Conservation (phyloP, 1,140 invertebrate species). For the Heliconius nattereri region DNA sequence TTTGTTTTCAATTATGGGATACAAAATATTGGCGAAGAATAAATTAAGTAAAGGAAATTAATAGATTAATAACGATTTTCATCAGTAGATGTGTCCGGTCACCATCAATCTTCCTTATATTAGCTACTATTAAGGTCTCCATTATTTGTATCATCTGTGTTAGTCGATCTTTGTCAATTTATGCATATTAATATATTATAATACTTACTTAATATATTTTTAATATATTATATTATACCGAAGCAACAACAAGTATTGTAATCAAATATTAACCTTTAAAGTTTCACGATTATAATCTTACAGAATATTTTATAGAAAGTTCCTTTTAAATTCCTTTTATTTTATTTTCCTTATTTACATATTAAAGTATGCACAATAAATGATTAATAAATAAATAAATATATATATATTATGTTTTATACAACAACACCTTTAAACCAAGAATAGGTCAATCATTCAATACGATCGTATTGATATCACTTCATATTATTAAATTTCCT, state of each 20-base stretch:
- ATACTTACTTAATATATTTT: slow-evolving; percentile 1
- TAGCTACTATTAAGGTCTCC: slow-evolving; percentile 23
- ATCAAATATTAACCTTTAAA: not conserved
- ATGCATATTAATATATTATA: slow-evolving; percentile 17
- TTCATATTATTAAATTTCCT: not conserved
- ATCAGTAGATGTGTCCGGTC: slow-evolving; percentile 19
- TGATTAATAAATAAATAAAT: no score
- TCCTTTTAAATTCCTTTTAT: no score
- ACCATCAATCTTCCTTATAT: slow-evolving; percentile 25
- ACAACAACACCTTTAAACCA: not conserved
- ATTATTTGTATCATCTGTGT: slow-evolving; percentile 31
- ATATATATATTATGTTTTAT: no score
- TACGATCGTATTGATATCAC: not conserved
- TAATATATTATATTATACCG: not conserved
- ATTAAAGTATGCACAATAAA: no score
- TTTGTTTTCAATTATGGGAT: not conserved
- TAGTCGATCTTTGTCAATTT: slow-evolving; percentile 27
- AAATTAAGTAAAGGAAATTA: slow-evolving; percentile 17
- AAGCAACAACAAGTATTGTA: not conserved
- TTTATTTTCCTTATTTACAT: no score
- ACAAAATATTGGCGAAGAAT: not conserved
- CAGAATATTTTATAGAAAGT: no score
- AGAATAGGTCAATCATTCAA: not conserved
- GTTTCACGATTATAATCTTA: no score
- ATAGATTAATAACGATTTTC: slow-evolving; percentile 29